Percentiles rank a stretch among this genome's conserved stretches.
Evolutionary conservation across 2,797 vertebrate species (phyloP).

Genomic region (Pangasius djambal): DNA sequence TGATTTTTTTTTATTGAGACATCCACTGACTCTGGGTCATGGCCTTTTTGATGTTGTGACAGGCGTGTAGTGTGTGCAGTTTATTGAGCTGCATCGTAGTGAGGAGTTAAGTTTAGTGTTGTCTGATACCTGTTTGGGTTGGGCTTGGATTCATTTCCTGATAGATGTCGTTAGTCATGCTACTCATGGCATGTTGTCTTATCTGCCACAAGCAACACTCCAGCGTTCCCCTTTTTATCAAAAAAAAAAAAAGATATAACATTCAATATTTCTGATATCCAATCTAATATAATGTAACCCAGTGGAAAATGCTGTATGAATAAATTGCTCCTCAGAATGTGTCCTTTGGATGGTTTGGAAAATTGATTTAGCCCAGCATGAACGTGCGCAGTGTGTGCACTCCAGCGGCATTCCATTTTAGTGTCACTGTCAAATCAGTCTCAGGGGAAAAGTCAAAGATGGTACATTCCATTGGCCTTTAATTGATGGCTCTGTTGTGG

Average conservation of each 20-base stretch:
- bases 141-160: conserved; percentile 42
- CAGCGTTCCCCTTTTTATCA: no score
- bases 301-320: conserved; percentile 4
- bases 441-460: conserved; percentile 65
- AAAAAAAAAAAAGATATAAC: no score
- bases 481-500: conserved; percentile 72
- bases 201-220: conserved; percentile 41
- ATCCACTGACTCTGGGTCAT: conserved; percentile 13
- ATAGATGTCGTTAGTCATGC: conserved; percentile 48
- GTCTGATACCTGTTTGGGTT: conserved; percentile 31
- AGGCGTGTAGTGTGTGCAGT: conserved; percentile 6
- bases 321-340: conserved; percentile 32
- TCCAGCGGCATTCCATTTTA: conserved; percentile 41
- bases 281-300: conserved; percentile 25
- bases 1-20: conserved; percentile 23
- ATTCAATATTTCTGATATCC: not conserved
- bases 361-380: conserved; percentile 31
- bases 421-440: conserved; percentile 65
- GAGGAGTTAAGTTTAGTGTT: conserved; percentile 24
- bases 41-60: conserved; percentile 38
- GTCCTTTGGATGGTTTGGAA: conserved; percentile 16
- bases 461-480: conserved; percentile 69
- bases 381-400: conserved; percentile 25
- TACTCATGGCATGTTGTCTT: conserved; percentile 32
- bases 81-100: conserved; percentile 33